A percentile compares a stretch with the other conserved stretches of the same genome.
Conservation (phyloP, 2,797 vertebrate genomes). For the Gadopsis marmoratus region DNA sequence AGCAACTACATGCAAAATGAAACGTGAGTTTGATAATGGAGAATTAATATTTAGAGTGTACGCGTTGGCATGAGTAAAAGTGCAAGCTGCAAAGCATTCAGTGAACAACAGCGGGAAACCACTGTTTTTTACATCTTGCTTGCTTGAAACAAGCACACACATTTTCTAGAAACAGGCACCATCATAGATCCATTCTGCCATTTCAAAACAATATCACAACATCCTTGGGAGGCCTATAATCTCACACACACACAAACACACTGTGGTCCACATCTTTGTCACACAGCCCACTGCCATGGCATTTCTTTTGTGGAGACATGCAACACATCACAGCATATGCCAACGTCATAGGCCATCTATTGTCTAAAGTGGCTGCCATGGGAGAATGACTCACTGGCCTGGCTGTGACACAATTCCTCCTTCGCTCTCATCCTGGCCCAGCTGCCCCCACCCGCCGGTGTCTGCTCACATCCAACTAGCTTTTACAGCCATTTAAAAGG, state of each 20-base stretch:
- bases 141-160: background rate
- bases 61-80: conserved; percentile 19
- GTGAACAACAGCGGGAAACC: conserved; percentile 1
- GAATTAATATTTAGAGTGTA: background rate
- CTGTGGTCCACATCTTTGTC: conserved; percentile 19
- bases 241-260: conserved; percentile 2
- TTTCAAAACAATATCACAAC: conserved; percentile 26
- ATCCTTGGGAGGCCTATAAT: conserved; percentile 17
- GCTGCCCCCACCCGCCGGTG: conserved; percentile 40
- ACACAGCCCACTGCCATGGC: conserved; percentile 27
- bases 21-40: background rate
- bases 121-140: conserved; percentile 28
- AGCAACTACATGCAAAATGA: background rate
- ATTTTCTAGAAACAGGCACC: conserved; percentile 8
- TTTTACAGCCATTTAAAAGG: conserved; percentile 72
- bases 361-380: conserved; percentile 46
- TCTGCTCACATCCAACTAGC: conserved; percentile 62
- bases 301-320: conserved; percentile 40
- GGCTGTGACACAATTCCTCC: conserved; percentile 60
- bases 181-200: conserved; percentile 10
- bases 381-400: conserved; percentile 67
- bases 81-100: conserved; percentile 14
- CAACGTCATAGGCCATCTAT: conserved; percentile 53
- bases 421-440: conserved; percentile 33
- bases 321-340: conserved; percentile 54